phyloP scores from a whole-genome alignment of 2,113 vertebrate genomes.

The Halichoeres trimaculatus region DNA sequence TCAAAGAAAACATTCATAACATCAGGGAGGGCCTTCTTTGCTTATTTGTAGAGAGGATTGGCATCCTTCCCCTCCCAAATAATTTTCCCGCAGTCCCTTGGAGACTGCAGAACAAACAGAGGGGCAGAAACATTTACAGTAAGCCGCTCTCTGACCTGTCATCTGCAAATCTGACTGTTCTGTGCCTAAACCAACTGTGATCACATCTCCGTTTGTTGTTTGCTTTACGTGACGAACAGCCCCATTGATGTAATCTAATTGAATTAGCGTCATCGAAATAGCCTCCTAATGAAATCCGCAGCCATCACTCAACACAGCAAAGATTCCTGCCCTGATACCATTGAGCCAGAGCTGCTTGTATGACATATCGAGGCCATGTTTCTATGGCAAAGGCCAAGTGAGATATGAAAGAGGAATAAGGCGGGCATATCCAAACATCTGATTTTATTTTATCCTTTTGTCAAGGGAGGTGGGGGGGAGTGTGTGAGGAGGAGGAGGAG shows the following conservation, averaged over 20 bases:
- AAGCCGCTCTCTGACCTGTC: constrained; percentile 42
- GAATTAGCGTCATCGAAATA: constrained; percentile 69
- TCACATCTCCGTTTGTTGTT: constrained; percentile 63
- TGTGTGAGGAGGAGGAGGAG: background rate
- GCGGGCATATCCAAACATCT: constrained; percentile 72
- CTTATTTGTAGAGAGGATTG: constrained; percentile 19
- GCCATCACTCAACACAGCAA: constrained; percentile 49
- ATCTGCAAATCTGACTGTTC: constrained; percentile 28
- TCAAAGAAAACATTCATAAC: constrained; percentile 9
- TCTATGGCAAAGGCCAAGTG: constrained; percentile 52
- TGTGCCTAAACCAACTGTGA: constrained; percentile 53
- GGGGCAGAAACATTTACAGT: constrained; percentile 39
- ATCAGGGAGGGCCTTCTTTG: background rate
- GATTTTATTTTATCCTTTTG: constrained; percentile 80
- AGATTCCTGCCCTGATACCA: constrained; percentile 59
- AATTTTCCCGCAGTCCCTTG: constrained; percentile 28
- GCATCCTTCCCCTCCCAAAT: background rate
- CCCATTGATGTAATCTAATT: constrained; percentile 66
- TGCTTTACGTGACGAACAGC: constrained; percentile 62
- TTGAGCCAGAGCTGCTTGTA: constrained; percentile 10
- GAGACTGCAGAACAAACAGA: constrained; percentile 25
- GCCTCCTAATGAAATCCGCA: constrained; percentile 66
- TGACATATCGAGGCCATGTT: constrained; percentile 41
- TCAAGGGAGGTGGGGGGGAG: constrained; percentile 45
- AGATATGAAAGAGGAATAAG: constrained; percentile 39